Base-by-base conservation (phyloP, 1,140 invertebrate genomes). In the Drosophila athabasca region DNA sequence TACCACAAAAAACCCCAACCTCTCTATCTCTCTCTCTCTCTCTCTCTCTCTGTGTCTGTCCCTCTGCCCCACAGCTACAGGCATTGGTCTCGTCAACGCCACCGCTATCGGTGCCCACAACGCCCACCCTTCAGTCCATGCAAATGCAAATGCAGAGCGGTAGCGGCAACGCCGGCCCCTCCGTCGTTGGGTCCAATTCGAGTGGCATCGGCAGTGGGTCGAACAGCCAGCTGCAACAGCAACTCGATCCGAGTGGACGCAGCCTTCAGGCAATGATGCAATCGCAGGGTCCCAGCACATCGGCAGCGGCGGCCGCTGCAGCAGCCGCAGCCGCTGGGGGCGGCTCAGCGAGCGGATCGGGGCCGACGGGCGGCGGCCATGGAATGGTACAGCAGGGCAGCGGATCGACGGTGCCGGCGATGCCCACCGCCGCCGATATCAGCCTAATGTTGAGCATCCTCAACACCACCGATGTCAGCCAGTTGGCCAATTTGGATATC, bases 401-500 rank as follows among this genome's bases (percentile, higher is more conserved):
- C 51, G 77, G 61, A 58, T 62, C 65, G 60, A 64, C 65, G 31
- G 76, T 84, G 50, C 64, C 83, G 44, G 90, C 90, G 15, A 89
- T 92, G 83, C 91, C 91, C 70, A 90, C 91, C 13, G 90, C 91
- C 39, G 91, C 91, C 55, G 91, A 92, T 71, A 92, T 92, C 39
- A 87, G 79, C 61, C 75, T 92, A 41, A 91, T 92, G 90, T 77
- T 92, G 48, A 91, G 82, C 67, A 80, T 92, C 5, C 78, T 93
- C 53, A 91, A 92, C 41, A 93, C 93, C 77, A 93, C 92, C 55
- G 91, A 92, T 75, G 93, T 91, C 70, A 92, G 91, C 76, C 92
- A 79, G 79, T 92, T 85, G 89, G 92, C 84, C 9, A 92, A 92
- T 53, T 95, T 95, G 95, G 95, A 95, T 89, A 93, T 95, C 70